Base-by-base conservation (phyloP, 2,888 invertebrate genomes). In the Uropetala carovei region DNA sequence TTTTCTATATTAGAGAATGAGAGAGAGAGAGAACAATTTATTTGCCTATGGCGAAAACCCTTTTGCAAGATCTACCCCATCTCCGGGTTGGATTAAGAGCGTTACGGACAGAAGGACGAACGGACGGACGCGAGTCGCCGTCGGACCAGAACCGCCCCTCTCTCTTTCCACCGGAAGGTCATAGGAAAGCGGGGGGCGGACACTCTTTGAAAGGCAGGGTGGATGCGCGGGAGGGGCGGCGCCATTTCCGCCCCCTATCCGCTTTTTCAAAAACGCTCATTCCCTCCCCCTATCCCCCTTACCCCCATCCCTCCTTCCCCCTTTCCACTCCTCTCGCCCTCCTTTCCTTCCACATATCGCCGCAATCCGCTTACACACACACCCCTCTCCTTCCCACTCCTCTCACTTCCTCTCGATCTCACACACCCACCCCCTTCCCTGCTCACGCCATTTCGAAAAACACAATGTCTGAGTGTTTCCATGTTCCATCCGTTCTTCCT, bases 151-250 rank as follows among this genome's bases (percentile, higher is more conserved):
- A 75, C 22, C 75, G 27, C 27, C 27, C 22, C 75, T 27, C 22
- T 22, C 68, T 22, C 22, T 68, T 18, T 68, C 68, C 68, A n/a
- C 75, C 75, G 75, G 75, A 75, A 75, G 75, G 75, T 75, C 75
- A 75, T 27, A 75, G 22, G 75, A 75, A 27, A 75, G 75, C 27
- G 18, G 75, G 22, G 22, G 75, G 27, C 75, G 75, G 75, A 75
- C 27, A 75, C 27, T n/a, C n/a, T n/a, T n/a, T 75, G 75, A 43
- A 43, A 43, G 43, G 43, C 43, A 43, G 43, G 43, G 43, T 27
- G 75, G 68, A 68, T 22, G 11, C 68, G 22, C 5, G 43, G 43
- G 68, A 22, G 27, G 75, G 75, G 75, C 75, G 75, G 75, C 8
- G 22, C 75, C 27, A 22, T 14, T 27, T 75, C 75, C 75, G 75